Base-by-base conservation (phyloP, 2,797 vertebrate species). In the Harpagifer antarcticus region DNA sequence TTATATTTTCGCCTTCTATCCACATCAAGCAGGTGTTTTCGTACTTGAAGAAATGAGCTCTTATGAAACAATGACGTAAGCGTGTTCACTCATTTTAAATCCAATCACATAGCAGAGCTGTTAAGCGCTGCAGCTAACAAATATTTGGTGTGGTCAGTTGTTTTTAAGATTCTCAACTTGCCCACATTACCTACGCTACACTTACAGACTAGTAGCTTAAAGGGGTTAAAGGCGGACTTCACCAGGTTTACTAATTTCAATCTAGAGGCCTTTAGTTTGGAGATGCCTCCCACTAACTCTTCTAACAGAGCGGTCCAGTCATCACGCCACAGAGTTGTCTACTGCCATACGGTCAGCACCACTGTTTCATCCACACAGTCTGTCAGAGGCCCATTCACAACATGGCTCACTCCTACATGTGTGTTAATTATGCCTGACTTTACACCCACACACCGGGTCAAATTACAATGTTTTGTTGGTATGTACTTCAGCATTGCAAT, bases 401-500 rank as follows among this genome's bases (percentile, higher is more conserved):
- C 76, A 61, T 61, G 61, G 74, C 59, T 70, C 80, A 55, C 65
- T 56, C 59, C 65, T 5, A 42, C 37, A 82, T 84, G 87, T 60
- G 58, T 60, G 58, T 60, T 15, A 45, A 47, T 42, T 14, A 42
- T 47, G 44, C 74, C 63, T 58, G 70, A 71, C 81, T 64, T 56
- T 45, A 55, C 74, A 62, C 79, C 86, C 82, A 86, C 88, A 79
- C 83, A 57, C 33, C 33, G 57, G 58, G 44, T 78, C 58, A 8
- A 69, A 53, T 54, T 76, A 85, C 79, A 58, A 59, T 73, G 74
- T 74, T 73, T 63, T 76, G 33, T 81, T 83, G 81, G 55, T 85
- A 44, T 79, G 73, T 86, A 86, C 45, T 78, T 68, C 87, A 89
- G 76, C 91, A 93, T 92, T 91, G 92, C 91, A 68, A 92, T 91